Conservation (phyloP, 2,888 invertebrate genomes). For the Phalera bucephala region DNA sequence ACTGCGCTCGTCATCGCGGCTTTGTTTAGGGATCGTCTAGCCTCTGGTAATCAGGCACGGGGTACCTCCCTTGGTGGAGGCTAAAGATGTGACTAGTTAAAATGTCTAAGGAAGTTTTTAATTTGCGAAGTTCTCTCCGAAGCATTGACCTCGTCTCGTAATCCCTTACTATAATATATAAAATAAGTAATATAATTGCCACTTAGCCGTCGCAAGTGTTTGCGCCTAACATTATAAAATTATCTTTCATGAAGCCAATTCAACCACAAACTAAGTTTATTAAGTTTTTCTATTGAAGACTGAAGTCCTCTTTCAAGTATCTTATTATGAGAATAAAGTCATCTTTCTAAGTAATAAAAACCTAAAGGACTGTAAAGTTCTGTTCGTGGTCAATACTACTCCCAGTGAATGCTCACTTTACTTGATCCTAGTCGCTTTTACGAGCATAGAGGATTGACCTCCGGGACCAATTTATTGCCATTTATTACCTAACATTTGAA, state of each 20-base stretch:
- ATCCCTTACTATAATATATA: constrained; percentile 37
- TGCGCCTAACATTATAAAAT: constrained; percentile 30
- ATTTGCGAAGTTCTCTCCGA: constrained; percentile 57
- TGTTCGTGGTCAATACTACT: constrained; percentile 42
- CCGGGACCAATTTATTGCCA: constrained; percentile 46
- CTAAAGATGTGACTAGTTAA: constrained; percentile 47
- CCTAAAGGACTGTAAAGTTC: constrained; percentile 40
- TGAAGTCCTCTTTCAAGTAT: no score
- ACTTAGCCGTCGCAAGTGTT: constrained; percentile 27
- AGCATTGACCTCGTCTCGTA: constrained; percentile 56
- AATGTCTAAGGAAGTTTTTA: constrained; percentile 63
- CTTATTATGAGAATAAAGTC: no score
- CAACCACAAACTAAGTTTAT: neutral
- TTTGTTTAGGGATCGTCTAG: constrained; percentile 63
- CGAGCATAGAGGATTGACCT: constrained; percentile 40
- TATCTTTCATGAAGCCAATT: constrained; percentile 13
- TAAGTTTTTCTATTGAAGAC: no score
- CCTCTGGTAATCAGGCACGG: constrained; percentile 57
- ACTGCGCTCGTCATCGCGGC: constrained; percentile 59
- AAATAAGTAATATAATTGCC: constrained; percentile 40
- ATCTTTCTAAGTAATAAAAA: neutral
- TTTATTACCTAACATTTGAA: constrained; percentile 22
- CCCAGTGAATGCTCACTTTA: constrained; percentile 53
- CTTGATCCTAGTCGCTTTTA: constrained; percentile 46
- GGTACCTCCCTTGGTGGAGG: constrained; percentile 27